Evolutionary conservation across 2,888 invertebrate species (phyloP).

Genomic region (Euplagia quadripunctaria): DNA sequence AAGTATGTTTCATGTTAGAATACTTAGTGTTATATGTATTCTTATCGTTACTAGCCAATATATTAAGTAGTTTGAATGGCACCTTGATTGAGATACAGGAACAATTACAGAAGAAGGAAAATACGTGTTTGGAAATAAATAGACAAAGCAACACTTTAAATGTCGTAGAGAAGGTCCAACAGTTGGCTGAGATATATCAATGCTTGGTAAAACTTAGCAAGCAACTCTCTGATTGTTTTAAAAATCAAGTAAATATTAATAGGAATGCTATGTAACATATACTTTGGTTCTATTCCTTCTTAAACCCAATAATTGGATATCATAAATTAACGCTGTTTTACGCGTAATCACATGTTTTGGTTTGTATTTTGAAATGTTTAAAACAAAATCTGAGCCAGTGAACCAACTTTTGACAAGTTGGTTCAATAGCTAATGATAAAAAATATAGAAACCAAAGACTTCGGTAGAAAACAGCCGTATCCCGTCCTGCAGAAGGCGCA

Average conservation of each 20-base stretch:
- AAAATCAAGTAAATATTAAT: conserved; percentile 9
- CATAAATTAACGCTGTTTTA: too few species aligned
- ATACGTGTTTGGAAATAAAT: neutral
- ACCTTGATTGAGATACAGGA: neutral
- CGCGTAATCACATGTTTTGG: too few species aligned
- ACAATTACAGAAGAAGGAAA: neutral
- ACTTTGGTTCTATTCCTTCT: too few species aligned
- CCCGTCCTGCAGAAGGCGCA: too few species aligned
- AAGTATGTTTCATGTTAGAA: neutral
- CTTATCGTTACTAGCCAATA: neutral
- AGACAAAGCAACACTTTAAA: neutral
- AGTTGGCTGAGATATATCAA: neutral
- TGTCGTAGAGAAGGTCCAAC: neutral
- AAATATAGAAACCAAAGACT: too few species aligned
- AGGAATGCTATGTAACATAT: neutral
- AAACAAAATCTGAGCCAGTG: too few species aligned
- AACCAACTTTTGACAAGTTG: too few species aligned
- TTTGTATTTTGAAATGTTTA: too few species aligned
- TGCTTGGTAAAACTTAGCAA: neutral
- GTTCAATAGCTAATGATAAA: too few species aligned
- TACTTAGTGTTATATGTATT: neutral
- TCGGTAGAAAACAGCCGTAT: too few species aligned
- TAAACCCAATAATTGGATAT: neutral
- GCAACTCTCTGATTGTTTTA: conserved; percentile 4
- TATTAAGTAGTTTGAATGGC: neutral